Evolutionary conservation across 2,113 vertebrate genomes (phyloP), one percentile per base, ranked within the genome.

Genomic region (Labeo rohita): DNA sequence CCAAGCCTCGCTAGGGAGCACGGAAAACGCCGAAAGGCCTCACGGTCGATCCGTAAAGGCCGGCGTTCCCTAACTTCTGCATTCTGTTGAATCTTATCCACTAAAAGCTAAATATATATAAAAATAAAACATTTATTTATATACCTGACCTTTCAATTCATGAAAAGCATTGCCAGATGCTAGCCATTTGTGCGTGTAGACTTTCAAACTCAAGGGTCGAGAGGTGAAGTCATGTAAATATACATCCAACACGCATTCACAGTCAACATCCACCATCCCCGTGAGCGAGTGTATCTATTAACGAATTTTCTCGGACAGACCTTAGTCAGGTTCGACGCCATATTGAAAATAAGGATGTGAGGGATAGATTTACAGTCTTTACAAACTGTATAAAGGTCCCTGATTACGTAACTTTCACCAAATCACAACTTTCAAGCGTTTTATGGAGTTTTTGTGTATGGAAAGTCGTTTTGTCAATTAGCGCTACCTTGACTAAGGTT

Each of bases 61-160:
- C 79, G 21, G 68, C 63, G 0, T 36, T 82, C n/a, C 45, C 45
- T 6, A 36, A 74, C 61, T 86, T 86, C 23, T 28, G 65, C 49
- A 15, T 63, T 80, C 65, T 28, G n/a, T 34, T 49, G 6, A 75
- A 66, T 72, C 82, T 73, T 56, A 45, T 84, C 76, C 28, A 63
- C 90, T 90, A 85, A 89, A 90, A 92, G 90, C 87, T 81, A 93
- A 90, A 65, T 82, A 49, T 16, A 89, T 91, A 91, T 87, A 93
- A 94, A 95, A 93, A 94, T 88, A 93, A 82, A 90, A 73, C 13
- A 85, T 84, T 88, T 90, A 15, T 91, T 91, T 89, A 88, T 84
- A 87, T 72, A 86, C 90, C 90, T 93, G 93, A 93, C 91, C 91
- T 90, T 90, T 91, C 81, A 84, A 87, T 87, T 89, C 91, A 86